Conservation (phyloP, 2,888 invertebrate genomes). For the Drosophila engyochracea region DNA sequence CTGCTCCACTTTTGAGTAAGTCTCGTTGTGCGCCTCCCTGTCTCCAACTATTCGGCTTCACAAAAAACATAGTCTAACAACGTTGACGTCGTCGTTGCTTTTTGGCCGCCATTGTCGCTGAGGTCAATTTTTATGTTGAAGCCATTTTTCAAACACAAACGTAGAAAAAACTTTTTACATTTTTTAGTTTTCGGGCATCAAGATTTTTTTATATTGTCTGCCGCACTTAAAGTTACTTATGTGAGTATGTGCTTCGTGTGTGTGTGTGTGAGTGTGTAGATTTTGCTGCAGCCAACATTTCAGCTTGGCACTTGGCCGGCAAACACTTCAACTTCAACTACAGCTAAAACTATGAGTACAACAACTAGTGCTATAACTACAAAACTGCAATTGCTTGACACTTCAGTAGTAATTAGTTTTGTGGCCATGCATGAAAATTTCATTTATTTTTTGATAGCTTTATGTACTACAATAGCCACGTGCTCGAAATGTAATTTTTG, state of each 20-base stretch:
- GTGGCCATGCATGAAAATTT: constrained; percentile 69
- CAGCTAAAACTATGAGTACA: constrained; percentile 22
- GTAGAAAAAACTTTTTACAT: constrained; percentile 42
- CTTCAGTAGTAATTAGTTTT: constrained; percentile 78
- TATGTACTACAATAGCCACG: constrained; percentile 44
- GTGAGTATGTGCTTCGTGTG: constrained; percentile 10
- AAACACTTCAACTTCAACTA: constrained; percentile 58
- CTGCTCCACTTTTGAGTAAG: constrained; percentile 34
- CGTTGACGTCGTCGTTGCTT: constrained; percentile 26
- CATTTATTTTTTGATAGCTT: constrained; percentile 54
- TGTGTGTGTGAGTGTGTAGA: constrained; percentile 22
- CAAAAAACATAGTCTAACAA: constrained; percentile 37
- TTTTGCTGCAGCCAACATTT: constrained; percentile 60
- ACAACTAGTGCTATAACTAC: constrained; percentile 31
- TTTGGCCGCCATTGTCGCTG: constrained; percentile 73
- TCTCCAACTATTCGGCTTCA: constrained; percentile 40
- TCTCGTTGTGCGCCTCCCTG: constrained; percentile 49
- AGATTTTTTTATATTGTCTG: constrained; percentile 54
- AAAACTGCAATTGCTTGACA: constrained; percentile 73
- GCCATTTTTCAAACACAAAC: constrained; percentile 72
- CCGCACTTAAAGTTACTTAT: constrained; percentile 61
- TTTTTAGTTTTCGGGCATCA: constrained; percentile 34
- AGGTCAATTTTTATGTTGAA: constrained; percentile 82
- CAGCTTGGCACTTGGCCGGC: constrained; percentile 68
- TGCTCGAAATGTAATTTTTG: constrained; percentile 28